Evolutionary conservation across 2,797 vertebrate species (phyloP).

Genomic region (Halcyon chelicuti): DNA sequence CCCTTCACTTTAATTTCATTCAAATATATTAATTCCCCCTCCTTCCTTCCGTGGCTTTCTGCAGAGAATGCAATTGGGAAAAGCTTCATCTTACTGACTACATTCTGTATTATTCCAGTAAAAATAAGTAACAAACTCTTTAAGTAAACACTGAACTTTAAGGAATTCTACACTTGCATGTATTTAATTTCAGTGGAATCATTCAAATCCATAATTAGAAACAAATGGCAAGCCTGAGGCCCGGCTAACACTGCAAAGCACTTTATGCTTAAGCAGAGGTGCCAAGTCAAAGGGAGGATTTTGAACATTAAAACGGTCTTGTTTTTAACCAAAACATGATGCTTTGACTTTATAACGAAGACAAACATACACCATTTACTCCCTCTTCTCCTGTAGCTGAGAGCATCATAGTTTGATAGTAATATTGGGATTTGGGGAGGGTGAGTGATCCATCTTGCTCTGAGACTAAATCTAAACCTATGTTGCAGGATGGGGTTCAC

Average conservation of each 20-base stretch:
- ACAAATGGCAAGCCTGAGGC: conserved; percentile 48
- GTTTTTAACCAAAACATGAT: conserved; percentile 17
- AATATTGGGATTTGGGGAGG: not conserved
- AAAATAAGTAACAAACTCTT: conserved; percentile 70
- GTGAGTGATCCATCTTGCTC: not conserved
- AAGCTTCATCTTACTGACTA: conserved; percentile 51
- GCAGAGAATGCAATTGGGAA: conserved; percentile 21
- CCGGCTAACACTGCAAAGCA: not conserved
- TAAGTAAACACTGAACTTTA: conserved; percentile 54
- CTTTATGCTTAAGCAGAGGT: not conserved
- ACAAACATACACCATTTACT: not conserved
- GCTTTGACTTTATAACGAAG: not conserved
- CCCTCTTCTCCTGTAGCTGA: not conserved
- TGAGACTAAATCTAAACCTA: not conserved
- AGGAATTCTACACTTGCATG: conserved; percentile 50
- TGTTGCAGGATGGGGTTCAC: accelerated
- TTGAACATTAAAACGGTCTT: not conserved
- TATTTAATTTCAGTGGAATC: conserved; percentile 61
- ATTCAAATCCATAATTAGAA: conserved; percentile 57
- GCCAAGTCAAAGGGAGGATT: not conserved
- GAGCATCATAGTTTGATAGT: not conserved
- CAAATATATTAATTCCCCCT: conserved; percentile 28
- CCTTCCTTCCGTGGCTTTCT: conserved; percentile 37
- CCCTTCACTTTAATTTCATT: conserved; percentile 44
- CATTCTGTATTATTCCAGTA: conserved; percentile 56